These are phyloP conservation scores for Carduelis carduelis DNA, from an alignment of 2,797 vertebrate species.

Conservation along the genomic window DNA sequence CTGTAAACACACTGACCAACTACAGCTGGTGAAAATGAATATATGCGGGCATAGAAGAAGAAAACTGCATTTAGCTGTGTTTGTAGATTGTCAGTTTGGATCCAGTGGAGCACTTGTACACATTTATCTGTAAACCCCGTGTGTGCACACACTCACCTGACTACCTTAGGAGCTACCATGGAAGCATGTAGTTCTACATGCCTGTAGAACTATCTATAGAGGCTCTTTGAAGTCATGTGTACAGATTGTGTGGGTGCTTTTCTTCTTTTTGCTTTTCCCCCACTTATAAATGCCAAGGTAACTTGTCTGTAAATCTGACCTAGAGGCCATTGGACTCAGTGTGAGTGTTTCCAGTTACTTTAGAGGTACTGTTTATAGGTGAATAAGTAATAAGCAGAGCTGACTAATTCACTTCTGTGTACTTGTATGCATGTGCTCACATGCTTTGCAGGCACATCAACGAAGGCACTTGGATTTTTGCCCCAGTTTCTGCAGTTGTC, in stretches of 20 bases:
- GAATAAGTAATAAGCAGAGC: neutral
- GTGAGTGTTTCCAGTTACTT: neutral
- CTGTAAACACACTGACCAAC: neutral
- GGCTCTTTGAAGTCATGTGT: neutral
- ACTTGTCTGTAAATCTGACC: neutral
- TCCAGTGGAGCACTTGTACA: neutral
- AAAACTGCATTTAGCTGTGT: neutral
- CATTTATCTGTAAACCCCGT: neutral
- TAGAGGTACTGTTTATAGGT: neutral
- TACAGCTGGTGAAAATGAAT: neutral
- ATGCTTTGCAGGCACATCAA: neutral
- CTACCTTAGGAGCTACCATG: neutral
- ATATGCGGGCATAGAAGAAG: neutral
- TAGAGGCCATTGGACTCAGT: neutral
- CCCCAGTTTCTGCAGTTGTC: conserved; percentile 44
- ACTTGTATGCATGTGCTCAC: conserved; percentile 12
- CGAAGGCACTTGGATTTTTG: conserved; percentile 50
- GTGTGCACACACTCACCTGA: neutral
- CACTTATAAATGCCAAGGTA: fast-evolving
- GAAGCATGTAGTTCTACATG: neutral
- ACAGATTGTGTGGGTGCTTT: neutral
- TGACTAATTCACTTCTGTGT: neutral
- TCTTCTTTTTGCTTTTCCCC: neutral
- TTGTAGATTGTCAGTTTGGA: neutral
- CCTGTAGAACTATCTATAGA: neutral